phyloP scores from a whole-genome alignment of 53 echinoderm and acorn worm species.

The Luidia sarsii region DNA sequence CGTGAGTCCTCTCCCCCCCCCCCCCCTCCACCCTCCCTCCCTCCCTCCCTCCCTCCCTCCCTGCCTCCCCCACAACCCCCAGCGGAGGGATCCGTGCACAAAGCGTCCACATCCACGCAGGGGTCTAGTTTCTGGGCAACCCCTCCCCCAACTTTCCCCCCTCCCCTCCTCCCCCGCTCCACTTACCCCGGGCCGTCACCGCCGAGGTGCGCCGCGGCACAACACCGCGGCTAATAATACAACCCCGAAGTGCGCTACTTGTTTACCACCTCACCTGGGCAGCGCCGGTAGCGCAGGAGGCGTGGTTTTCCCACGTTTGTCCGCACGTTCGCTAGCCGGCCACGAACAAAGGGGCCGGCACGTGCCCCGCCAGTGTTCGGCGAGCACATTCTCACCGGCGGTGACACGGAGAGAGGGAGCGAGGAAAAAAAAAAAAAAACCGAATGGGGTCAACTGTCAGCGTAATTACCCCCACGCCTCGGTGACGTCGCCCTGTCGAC shows the following conservation, averaged over 20 bases:
- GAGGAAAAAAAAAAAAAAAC: slow-evolving; percentile 17
- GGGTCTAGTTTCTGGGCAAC: background rate
- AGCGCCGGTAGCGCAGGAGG: slow-evolving; percentile 23
- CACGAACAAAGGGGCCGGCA: slow-evolving; percentile 60
- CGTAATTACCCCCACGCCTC: slow-evolving; percentile 53
- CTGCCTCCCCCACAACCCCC: too few species aligned
- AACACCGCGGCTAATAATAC: too few species aligned
- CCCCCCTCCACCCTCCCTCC: too few species aligned
- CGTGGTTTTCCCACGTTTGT: slow-evolving; percentile 73
- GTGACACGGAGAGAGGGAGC: too few species aligned
- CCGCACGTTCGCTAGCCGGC: slow-evolving; percentile 51
- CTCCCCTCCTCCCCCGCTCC: too few species aligned
- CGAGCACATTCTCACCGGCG: slow-evolving; percentile 32
- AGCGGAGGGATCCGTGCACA: background rate
- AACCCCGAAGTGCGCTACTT: slow-evolving; percentile 8
- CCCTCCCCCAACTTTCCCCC: too few species aligned
- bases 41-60: too few species aligned
- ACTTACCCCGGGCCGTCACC: too few species aligned
- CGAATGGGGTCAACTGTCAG: slow-evolving; percentile 60
- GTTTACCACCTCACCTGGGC: slow-evolving; percentile 28
- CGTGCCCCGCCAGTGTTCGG: slow-evolving; percentile 49
- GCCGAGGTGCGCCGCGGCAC: too few species aligned
- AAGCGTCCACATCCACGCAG: background rate
- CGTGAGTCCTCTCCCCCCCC: too few species aligned
- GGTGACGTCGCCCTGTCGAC: slow-evolving; percentile 40